These are phyloP conservation scores for Oceanodroma leucorhoa DNA, from an alignment of 2,797 vertebrate genomes.

Conservation along the genomic window DNA sequence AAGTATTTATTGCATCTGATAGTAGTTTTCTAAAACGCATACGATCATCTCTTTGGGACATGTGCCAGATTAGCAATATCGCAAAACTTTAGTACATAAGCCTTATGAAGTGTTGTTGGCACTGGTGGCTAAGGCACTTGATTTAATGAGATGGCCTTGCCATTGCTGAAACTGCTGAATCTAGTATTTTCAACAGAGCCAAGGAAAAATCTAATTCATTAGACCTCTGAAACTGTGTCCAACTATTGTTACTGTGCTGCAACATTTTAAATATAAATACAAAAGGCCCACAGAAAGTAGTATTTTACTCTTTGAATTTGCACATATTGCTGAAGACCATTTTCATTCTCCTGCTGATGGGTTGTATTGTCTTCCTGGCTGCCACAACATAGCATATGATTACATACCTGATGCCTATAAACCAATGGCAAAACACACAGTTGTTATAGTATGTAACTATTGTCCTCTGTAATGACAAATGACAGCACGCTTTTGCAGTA, in stretches of 20 bases:
- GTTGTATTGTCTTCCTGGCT: constrained; percentile 7
- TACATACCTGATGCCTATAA: neutral
- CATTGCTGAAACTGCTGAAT: constrained; percentile 77
- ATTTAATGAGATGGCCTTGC: constrained; percentile 77
- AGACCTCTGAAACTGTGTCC: constrained; percentile 60
- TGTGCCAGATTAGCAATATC: constrained; percentile 69
- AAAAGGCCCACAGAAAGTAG: constrained; percentile 35
- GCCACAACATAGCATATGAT: neutral
- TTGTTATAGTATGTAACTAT: neutral
- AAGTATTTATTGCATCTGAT: constrained; percentile 25
- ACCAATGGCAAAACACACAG: neutral
- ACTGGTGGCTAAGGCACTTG: constrained; percentile 67
- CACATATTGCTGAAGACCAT: constrained; percentile 1
- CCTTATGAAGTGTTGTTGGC: constrained; percentile 68
- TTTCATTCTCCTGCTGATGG: neutral
- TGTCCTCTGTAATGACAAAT: neutral
- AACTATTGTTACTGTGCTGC: constrained; percentile 31
- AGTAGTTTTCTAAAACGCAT: constrained; percentile 26
- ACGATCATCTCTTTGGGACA: constrained; percentile 59
- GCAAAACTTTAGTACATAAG: constrained; percentile 55
- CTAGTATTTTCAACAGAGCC: constrained; percentile 55
- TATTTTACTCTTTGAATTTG: constrained; percentile 37
- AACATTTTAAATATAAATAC: constrained; percentile 66
- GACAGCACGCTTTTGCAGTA: neutral
- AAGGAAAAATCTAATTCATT: constrained; percentile 75